Evolutionary conservation across 2,888 invertebrate genomes (phyloP), one percentile per base, ranked within the genome.

Genomic region (Microdon myrmicae): DNA sequence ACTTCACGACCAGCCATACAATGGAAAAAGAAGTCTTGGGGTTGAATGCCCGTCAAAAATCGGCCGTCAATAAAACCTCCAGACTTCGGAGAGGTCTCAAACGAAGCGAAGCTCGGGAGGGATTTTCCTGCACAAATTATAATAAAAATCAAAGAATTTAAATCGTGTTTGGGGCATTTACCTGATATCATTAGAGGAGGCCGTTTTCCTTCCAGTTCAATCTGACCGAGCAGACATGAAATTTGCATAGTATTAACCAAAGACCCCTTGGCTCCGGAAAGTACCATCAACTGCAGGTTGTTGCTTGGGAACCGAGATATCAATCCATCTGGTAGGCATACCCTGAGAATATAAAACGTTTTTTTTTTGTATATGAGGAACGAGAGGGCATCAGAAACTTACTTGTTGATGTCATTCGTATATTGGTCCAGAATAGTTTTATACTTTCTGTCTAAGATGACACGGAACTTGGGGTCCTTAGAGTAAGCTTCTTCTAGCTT

Each of bases 1-100:
- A 88, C 94, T 86, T 99, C 99, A 79, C 99, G 87, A 47, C 99
- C 99, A 45, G 99, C 99, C 98, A 99, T 99, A 75, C 98, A 98
- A 84, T 99, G 98, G 81, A 97, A 98, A 82, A 96, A 99, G 78
- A 96, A 96, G 75, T 99, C 98, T 80, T 96, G 96, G 0, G 97
- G 96, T 73, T 92, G 87, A 70, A 99, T 94, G n/a, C 99, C 99
- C 0, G 98, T 97, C 87, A 98, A 88, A 76, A 99, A 99, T 6
- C 99, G 86, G 0, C 95, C 94, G 70, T 93, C 93, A 45, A 99
- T 93, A 75, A 96, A 99, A 1, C 99, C 99, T 5, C 99, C 96
- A 0, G 97, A 93, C 74, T 93, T 84, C 0, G 97, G 96, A 0
- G 91, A 86, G 5, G 90, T 86, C 72, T 97, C 96, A 72, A 90